Conservation (phyloP, 2,113 vertebrate genomes). For the Sorex araneus region DNA sequence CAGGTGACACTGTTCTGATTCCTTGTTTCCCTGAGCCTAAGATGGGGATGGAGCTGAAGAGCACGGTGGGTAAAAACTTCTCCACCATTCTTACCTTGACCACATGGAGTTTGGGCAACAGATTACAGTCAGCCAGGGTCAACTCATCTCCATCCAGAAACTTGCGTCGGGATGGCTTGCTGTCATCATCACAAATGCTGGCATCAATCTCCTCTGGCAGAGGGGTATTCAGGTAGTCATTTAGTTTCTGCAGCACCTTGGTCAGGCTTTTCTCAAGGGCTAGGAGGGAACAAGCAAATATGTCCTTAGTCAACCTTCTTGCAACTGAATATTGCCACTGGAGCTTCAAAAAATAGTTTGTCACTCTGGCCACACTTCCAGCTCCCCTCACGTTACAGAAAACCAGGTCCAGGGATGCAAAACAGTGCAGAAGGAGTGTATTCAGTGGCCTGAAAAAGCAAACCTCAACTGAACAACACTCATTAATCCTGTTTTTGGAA, state of each 20-base stretch:
- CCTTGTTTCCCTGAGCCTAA: not conserved
- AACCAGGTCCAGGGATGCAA: not conserved
- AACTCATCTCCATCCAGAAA: constrained; percentile 97
- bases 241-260: constrained; percentile 95
- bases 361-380: rapidly evolving
- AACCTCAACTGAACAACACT: not conserved
- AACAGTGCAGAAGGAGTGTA: not conserved
- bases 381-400: not conserved
- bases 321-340: not conserved
- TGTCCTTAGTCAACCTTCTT: not conserved
- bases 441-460: not conserved
- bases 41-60: rapidly evolving
- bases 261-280: constrained; percentile 94
- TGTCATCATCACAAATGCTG: constrained; percentile 92
- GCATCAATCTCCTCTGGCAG: constrained; percentile 96
- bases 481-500: not conserved
- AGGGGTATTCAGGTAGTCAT: constrained; percentile 94
- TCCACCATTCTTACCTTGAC: constrained; percentile 92
- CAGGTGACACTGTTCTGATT: too few relatives aligned
- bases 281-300: constrained; percentile 77
- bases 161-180: constrained; percentile 92
- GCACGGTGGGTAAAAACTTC: too few relatives aligned
- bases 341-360: not conserved
- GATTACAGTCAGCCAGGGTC: constrained; percentile 98
- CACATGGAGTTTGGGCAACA: constrained; percentile 98